phyloP scores from a whole-genome alignment of 2,797 vertebrate species.

The Lepilemur ruficaudatus region DNA sequence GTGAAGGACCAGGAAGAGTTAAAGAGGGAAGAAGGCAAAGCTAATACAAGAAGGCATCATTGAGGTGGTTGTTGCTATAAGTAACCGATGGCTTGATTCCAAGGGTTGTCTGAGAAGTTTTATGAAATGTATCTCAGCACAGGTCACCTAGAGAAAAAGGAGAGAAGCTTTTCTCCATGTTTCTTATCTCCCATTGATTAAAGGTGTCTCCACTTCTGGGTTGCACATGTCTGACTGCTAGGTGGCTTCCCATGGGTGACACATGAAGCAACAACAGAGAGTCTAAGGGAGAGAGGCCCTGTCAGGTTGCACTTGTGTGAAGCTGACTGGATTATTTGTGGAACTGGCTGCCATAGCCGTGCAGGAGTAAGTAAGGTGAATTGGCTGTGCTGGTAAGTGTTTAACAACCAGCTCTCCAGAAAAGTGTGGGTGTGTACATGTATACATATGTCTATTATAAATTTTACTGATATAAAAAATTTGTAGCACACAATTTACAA shows the following conservation, averaged over 20 bases:
- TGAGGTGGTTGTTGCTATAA: not conserved
- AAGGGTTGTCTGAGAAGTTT: not conserved
- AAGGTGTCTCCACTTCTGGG: not conserved
- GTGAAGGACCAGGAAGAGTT: not conserved
- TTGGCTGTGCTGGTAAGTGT: not conserved
- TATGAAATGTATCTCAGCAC: not conserved
- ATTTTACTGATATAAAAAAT: not conserved
- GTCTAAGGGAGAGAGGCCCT: not conserved
- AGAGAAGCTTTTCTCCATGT: not conserved
- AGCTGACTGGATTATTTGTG: not conserved
- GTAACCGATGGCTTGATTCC: not conserved
- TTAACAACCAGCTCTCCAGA: not conserved
- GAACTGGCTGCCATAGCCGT: not conserved
- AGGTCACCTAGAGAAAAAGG: not conserved
- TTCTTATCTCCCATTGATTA: not conserved
- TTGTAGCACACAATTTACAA: not conserved
- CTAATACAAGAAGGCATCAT: not conserved
- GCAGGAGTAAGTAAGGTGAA: not conserved
- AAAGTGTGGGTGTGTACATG: not conserved
- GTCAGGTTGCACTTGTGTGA: not conserved
- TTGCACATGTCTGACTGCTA: not conserved
- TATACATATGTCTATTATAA: not conserved
- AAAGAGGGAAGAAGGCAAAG: not conserved
- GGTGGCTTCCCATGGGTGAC: not conserved
- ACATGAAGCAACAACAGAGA: not conserved